These are phyloP conservation scores for Esox lucius DNA, from an alignment of 2,797 vertebrate genomes.

Conservation along the genomic window DNA sequence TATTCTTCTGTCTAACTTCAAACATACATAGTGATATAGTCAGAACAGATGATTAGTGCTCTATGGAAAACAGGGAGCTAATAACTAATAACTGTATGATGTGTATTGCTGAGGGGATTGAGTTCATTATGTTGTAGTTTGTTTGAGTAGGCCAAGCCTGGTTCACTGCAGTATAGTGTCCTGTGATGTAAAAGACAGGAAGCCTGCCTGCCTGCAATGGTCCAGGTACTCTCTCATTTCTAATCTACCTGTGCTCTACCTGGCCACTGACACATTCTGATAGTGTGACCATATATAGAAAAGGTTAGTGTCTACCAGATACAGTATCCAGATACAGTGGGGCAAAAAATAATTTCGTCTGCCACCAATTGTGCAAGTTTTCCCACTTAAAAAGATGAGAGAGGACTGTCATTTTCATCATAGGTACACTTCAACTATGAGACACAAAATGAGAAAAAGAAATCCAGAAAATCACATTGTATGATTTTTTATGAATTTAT, in stretches of 20 bases:
- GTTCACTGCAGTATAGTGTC: slow-evolving; percentile 18
- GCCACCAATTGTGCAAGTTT: too few relatives aligned
- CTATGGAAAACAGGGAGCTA: slow-evolving; percentile 1
- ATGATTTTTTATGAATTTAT: too few relatives aligned
- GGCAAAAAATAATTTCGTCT: too few relatives aligned
- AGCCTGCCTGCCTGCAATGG: neutral
- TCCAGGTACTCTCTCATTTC: neutral
- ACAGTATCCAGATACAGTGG: neutral
- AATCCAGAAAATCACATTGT: too few relatives aligned
- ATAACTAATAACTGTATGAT: slow-evolving; percentile 38
- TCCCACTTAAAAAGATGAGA: too few relatives aligned
- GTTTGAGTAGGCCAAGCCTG: neutral
- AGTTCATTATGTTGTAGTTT: slow-evolving; percentile 25
- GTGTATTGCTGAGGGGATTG: slow-evolving; percentile 48
- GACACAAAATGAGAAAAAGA: too few relatives aligned
- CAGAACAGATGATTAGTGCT: neutral
- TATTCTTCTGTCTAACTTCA: neutral
- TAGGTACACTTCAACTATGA: too few relatives aligned
- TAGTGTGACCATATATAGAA: neutral
- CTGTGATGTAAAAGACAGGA: neutral
- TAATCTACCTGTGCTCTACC: neutral
- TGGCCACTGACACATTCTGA: neutral
- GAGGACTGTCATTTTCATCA: too few relatives aligned
- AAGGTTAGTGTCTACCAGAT: neutral
- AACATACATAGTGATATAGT: neutral